A percentile compares a stretch with the other conserved stretches of the same genome.
These are phyloP conservation scores for Callionymus lyra DNA, from an alignment of 2,113 vertebrate species.

Conservation along the genomic window DNA sequence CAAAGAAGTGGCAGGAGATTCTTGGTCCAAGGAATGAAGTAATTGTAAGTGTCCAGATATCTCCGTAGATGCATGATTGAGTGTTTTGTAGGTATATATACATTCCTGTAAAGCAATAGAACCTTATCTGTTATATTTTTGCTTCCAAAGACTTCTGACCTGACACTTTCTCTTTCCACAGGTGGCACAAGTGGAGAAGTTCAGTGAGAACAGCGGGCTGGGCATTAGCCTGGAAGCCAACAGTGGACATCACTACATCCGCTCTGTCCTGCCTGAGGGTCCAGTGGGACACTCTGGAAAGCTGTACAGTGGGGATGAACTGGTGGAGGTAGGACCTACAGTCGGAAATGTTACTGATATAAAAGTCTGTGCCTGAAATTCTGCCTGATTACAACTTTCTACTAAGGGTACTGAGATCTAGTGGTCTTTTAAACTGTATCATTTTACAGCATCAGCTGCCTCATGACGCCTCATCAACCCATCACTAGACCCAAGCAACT, in stretches of 20 bases:
- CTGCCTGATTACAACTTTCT: no score
- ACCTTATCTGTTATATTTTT: no score
- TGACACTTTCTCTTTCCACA: conserved; percentile 24
- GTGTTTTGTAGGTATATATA: no score
- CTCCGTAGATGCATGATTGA: no score
- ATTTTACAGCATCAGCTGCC: no score
- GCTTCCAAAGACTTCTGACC: no score
- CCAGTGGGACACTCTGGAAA: conserved; percentile 85
- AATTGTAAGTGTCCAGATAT: conserved; percentile 69
- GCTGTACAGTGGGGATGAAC: conserved; percentile 88
- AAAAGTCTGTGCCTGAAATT: no score
- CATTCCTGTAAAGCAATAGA: no score
- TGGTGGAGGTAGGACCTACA: conserved; percentile 71
- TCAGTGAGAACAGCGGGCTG: conserved; percentile 85
- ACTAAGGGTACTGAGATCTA: no score
- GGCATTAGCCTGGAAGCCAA: conserved; percentile 91
- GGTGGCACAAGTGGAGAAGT: conserved; percentile 90
- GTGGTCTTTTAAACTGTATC: no score
- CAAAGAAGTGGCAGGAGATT: conserved; percentile 80
- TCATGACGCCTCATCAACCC: no score
- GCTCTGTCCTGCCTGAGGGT: conserved; percentile 89
- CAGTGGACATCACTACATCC: conserved; percentile 86
- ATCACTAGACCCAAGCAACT: no score
- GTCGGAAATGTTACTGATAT: neutral
- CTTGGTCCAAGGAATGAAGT: conserved; percentile 82